Conservation (phyloP, 2,888 invertebrate species). For the Eristalinus sepulchralis region DNA sequence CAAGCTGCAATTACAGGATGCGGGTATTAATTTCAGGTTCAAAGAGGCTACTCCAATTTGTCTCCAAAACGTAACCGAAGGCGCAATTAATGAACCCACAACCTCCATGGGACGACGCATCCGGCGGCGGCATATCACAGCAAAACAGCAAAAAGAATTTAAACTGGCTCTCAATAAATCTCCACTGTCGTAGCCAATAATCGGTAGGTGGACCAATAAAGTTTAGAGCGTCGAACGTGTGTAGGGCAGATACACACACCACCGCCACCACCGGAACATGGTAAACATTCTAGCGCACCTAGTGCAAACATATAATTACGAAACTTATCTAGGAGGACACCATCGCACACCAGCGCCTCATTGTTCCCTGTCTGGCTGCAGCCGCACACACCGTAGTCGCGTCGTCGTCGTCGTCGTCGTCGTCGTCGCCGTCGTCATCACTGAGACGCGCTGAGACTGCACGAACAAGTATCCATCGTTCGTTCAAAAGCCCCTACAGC, state of each 20-base stretch:
- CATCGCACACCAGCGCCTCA: constrained; percentile 53
- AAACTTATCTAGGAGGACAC: constrained; percentile 67
- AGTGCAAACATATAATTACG: constrained; percentile 71
- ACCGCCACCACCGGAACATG: constrained; percentile 14
- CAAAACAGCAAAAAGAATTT: constrained; percentile 29
- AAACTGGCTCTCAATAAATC: constrained; percentile 69
- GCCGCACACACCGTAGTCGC: constrained; percentile 22
- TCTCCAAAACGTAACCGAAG: constrained; percentile 70
- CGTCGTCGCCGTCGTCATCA: background rate
- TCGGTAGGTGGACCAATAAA: constrained; percentile 70
- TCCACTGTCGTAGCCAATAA: constrained; percentile 67
- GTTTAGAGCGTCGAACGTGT: constrained; percentile 51
- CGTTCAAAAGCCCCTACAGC: constrained; percentile 54
- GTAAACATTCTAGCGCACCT: constrained; percentile 60
- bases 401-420: background rate
- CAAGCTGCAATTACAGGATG: constrained; percentile 57
- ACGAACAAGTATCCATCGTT: constrained; percentile 35
- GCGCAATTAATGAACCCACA: constrained; percentile 69
- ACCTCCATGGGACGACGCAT: constrained; percentile 39
- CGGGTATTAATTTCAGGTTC: constrained; percentile 66
- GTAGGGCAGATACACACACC: constrained; percentile 12
- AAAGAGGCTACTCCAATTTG: constrained; percentile 68
- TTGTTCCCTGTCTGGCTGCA: constrained; percentile 36
- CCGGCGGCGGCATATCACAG: constrained; percentile 17
- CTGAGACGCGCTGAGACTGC: constrained; percentile 23